Conservation (phyloP, 2,113 vertebrate genomes). For the Monarcha castaneiventris region DNA sequence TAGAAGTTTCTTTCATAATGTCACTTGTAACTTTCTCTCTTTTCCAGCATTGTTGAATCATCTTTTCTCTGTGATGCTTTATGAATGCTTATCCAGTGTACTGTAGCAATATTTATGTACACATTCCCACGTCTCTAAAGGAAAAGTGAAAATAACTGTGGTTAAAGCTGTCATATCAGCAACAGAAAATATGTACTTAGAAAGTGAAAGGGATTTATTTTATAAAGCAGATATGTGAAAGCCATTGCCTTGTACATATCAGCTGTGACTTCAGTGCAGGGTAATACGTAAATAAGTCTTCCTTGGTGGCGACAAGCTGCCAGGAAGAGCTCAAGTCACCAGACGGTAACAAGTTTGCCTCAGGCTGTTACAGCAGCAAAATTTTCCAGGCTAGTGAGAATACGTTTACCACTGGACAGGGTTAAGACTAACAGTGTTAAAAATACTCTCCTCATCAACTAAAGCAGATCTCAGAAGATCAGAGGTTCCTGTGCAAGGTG, state of each 20-base stretch:
- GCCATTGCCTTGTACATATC: background rate
- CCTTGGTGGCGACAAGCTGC: background rate
- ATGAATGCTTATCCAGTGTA: background rate
- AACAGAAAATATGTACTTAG: background rate
- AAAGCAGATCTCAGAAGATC: background rate
- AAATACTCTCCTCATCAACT: background rate
- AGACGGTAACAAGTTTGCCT: background rate
- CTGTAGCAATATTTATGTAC: background rate
- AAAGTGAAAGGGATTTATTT: constrained; percentile 9
- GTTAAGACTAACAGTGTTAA: background rate
- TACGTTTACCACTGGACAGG: background rate
- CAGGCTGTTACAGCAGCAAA: background rate
- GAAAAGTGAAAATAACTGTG: constrained; percentile 28
- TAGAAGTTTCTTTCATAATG: background rate
- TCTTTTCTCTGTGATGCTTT: background rate
- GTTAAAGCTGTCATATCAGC: background rate
- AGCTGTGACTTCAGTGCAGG: background rate
- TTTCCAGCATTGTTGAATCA: background rate
- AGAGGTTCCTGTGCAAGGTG: background rate
- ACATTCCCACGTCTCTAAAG: background rate
- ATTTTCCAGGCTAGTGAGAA: background rate
- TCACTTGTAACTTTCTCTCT: background rate
- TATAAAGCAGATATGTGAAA: background rate
- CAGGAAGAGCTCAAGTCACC: background rate
- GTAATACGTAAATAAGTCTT: background rate